Conservation (phyloP, 2,113 vertebrate species). For the Scopus umbretta region DNA sequence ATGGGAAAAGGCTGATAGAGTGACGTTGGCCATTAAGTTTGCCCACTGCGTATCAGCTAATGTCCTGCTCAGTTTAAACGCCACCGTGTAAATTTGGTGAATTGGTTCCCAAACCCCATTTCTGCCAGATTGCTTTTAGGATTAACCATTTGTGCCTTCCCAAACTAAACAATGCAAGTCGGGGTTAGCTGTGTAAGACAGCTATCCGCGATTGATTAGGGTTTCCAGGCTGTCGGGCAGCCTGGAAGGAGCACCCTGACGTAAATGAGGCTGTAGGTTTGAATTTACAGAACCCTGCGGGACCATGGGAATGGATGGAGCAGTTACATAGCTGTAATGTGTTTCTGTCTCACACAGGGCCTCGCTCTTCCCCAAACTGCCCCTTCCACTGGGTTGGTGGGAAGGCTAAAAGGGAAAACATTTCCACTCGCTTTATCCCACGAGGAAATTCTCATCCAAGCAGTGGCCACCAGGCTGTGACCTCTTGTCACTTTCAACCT, state of each 20-base stretch:
- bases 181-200: neutral
- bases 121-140: neutral
- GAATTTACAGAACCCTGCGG: neutral
- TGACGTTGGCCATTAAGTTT: slow-evolving; percentile 17
- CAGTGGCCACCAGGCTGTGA: neutral
- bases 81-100: neutral
- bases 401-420: neutral
- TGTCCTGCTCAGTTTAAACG: slow-evolving; percentile 17
- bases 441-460: neutral
- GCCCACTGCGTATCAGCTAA: slow-evolving; percentile 2
- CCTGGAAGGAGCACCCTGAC: neutral
- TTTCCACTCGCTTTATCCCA: neutral
- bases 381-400: neutral
- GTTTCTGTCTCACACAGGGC: neutral
- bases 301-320: neutral
- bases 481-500: neutral
- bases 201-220: neutral
- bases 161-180: neutral
- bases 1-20: slow-evolving; percentile 57
- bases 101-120: neutral
- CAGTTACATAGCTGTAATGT: neutral
- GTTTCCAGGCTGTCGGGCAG: neutral
- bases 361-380: neutral
- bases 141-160: slow-evolving; percentile 24
- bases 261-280: neutral